These are phyloP conservation scores for Drosophila gaucha DNA, from an alignment of 2,888 invertebrate species.

Conservation along the genomic window DNA sequence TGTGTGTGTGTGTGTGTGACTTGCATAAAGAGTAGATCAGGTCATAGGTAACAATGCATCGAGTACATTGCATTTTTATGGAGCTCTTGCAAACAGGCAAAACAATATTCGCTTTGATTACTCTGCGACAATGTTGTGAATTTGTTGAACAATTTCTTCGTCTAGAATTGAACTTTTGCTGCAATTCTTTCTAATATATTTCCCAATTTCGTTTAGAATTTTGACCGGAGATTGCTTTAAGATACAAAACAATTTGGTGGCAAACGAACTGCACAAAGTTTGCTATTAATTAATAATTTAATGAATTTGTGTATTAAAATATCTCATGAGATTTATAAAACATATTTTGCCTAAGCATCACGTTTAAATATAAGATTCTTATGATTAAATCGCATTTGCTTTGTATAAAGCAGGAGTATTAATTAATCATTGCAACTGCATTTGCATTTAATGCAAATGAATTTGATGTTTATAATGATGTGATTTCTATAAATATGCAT, in stretches of 20 bases:
- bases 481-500: neutral
- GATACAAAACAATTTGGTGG: neutral
- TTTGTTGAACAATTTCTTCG: constrained; percentile 16
- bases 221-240: neutral
- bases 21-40: constrained; percentile 45
- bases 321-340: neutral
- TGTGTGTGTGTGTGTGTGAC: constrained; percentile 9
- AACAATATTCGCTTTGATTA: constrained; percentile 40
- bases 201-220: constrained; percentile 7
- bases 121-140: constrained; percentile 29
- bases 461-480: neutral
- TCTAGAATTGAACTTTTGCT: neutral
- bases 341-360: neutral
- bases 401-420: neutral
- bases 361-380: too few species aligned
- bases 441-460: constrained; percentile 1
- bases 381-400: constrained; percentile 1
- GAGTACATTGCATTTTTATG: constrained; percentile 30
- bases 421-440: constrained; percentile 9
- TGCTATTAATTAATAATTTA: neutral
- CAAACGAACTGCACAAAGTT: neutral
- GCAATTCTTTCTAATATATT: neutral
- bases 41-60: constrained; percentile 46
- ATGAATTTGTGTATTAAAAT: neutral
- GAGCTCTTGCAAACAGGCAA: constrained; percentile 24